Percentiles rank a stretch among this genome's conserved stretches.
Conservation (phyloP, 2,888 invertebrate genomes). For the Campaea margaritaria region DNA sequence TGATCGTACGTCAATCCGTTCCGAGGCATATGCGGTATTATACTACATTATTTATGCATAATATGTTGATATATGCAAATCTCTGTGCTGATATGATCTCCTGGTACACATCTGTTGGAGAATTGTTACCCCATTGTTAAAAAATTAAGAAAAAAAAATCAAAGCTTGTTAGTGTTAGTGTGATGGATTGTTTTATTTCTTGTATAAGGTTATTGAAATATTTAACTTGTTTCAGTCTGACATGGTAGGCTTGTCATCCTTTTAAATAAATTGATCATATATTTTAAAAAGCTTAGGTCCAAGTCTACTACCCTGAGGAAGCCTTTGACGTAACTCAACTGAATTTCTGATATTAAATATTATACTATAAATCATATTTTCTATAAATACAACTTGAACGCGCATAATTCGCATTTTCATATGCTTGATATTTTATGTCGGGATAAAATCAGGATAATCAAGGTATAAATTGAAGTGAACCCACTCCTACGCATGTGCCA, state of each 20-base stretch:
- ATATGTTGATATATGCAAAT: constrained; percentile 49
- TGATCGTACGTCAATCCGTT: constrained; percentile 55
- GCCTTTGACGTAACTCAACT: constrained; percentile 16
- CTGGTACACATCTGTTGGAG: constrained; percentile 21
- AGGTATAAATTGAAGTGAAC: constrained; percentile 42
- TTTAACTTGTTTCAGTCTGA: too few species aligned
- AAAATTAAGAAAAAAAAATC: neutral
- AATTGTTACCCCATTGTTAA: constrained; percentile 8
- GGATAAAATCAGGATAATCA: constrained; percentile 40
- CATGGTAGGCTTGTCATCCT: neutral
- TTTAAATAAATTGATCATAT: neutral
- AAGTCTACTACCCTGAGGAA: constrained; percentile 26
- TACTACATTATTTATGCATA: constrained; percentile 52
- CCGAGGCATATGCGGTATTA: constrained; percentile 46
- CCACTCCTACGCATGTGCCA: constrained; percentile 44
- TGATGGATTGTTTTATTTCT: too few species aligned
- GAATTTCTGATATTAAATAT: constrained; percentile 5
- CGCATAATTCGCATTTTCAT: constrained; percentile 41
- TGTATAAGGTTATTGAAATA: too few species aligned
- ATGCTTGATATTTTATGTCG: constrained; percentile 37
- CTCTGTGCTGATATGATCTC: constrained; percentile 35
- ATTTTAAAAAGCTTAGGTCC: too few species aligned
- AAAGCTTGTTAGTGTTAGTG: too few species aligned
- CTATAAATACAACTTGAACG: constrained; percentile 25
- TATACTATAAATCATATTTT: constrained; percentile 33